A percentile compares a stretch with the other conserved stretches of the same genome.
Evolutionary conservation across 2,888 invertebrate species (phyloP).

Genomic region (Philaethria dido): DNA sequence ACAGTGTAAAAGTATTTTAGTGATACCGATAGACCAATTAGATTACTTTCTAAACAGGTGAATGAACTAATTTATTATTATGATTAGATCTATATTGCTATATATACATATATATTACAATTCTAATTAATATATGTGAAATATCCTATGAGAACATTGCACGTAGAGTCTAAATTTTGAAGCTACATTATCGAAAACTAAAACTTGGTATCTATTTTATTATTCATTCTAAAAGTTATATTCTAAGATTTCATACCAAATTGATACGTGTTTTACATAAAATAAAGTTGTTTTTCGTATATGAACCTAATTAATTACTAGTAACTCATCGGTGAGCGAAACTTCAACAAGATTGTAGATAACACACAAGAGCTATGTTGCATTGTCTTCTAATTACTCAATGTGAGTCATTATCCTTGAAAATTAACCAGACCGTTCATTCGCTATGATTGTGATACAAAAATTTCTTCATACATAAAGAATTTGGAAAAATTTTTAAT

Average conservation of each 20-base stretch:
- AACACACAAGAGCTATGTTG: conserved; percentile 53
- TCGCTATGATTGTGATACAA: conserved; percentile 37
- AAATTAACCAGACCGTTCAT: conserved; percentile 71
- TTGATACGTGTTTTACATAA: neutral
- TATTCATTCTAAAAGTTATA: conserved; percentile 17
- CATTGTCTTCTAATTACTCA: conserved; percentile 61
- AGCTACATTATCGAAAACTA: neutral
- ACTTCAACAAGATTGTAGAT: conserved; percentile 44
- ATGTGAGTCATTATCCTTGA: conserved; percentile 64
- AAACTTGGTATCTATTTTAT: conserved; percentile 2
- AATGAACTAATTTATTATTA: conserved; percentile 4
- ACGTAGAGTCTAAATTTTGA: neutral
- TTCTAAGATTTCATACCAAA: neutral
- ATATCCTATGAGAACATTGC: neutral
- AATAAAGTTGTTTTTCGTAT: conserved; percentile 24
- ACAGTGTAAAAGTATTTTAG: conserved; percentile 7
- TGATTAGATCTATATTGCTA: neutral
- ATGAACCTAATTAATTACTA: conserved; percentile 16
- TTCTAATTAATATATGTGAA: conserved; percentile 2
- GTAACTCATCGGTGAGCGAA: conserved; percentile 31
- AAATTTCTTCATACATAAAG: conserved; percentile 42
- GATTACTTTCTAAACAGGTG: conserved; percentile 6
- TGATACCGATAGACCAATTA: conserved; percentile 13
- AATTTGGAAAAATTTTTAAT: conserved; percentile 32
- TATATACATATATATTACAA: neutral